Base-by-base conservation (phyloP, 2,888 invertebrate species). In the Gasteruption jaculator region DNA sequence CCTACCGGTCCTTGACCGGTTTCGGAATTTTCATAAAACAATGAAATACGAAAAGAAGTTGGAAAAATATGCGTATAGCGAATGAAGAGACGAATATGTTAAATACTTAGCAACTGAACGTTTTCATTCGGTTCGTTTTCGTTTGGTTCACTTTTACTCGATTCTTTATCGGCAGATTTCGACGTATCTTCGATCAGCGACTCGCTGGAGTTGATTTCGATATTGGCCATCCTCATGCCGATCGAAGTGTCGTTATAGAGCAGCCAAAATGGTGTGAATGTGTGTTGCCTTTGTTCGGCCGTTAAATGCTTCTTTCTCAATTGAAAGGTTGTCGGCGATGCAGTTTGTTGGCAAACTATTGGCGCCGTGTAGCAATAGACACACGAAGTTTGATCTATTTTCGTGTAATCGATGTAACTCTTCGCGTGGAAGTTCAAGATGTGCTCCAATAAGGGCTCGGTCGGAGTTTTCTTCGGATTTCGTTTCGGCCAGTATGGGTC, bases 291-390 rank as follows among this genome's bases (percentile, higher is more conserved):
- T 5, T 50, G 49, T 36, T 60, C 60, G 2, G 60, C 57, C 5
- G 54, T 48, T 5, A 55, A 53, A 30, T 42, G 51, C 30, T 53
- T 60, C 19, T 55, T 54, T 30, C 52, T 55, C 18, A 56, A 52
- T 29, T 52, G 55, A 24, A 38, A 38, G n/a, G 39, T 35, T 27
- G 37, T 48, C 4, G 48, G 38, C 6, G 44, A 37, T 12, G 22
- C 43, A 6, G 45, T 45, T 31, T 46, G 48, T 14, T 47, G 52
- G 21, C 52, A 48, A 21, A 63, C 56, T 8, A 70, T 53, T 2
- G 69, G 69, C 0, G 63, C 57, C 19, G 56, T 52, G 45, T 66
- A 65, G 38, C 65, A 68, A 40, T 63, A 66, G 1, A 68, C 65
- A 31, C 61, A 60, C 18, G 59, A 59, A 0, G 67, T 68, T 34